These are phyloP conservation scores for Tipula unca DNA, from an alignment of 2,888 invertebrate genomes.

Conservation along the genomic window DNA sequence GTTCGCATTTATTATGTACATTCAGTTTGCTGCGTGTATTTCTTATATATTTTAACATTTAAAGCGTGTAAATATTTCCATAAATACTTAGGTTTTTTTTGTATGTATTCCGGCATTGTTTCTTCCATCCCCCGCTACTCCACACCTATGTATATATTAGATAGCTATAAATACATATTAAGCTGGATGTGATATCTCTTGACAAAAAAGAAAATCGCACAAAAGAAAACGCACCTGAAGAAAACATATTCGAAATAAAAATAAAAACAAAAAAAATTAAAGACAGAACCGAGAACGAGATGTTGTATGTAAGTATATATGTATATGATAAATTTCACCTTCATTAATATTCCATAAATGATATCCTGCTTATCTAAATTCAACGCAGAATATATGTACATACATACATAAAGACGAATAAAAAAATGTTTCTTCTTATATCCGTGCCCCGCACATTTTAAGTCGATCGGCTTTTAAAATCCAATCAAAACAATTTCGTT, in stretches of 20 bases:
- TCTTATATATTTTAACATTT: neutral
- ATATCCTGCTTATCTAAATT: neutral
- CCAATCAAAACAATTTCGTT: neutral
- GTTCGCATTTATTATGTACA: neutral
- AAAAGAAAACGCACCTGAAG: neutral
- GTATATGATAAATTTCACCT: neutral
- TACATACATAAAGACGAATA: too few relatives aligned
- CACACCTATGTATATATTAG: too few relatives aligned
- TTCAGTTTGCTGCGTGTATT: too few relatives aligned
- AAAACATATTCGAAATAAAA: neutral
- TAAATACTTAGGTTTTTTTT: neutral
- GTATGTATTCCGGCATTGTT: neutral
- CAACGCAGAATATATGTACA: neutral
- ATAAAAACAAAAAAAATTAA: neutral
- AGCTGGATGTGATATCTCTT: neutral
- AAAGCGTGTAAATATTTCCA: neutral
- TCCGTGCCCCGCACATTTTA: neutral
- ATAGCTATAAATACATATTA: too few relatives aligned
- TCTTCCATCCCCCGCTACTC: neutral
- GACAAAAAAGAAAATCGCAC: neutral
- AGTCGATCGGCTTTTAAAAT: neutral
- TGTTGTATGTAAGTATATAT: too few relatives aligned
- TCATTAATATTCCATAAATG: neutral
- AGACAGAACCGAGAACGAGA: neutral
- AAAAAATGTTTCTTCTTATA: neutral